Conservation (phyloP, 2,113 vertebrate genomes). For the Spea multiplicata region DNA sequence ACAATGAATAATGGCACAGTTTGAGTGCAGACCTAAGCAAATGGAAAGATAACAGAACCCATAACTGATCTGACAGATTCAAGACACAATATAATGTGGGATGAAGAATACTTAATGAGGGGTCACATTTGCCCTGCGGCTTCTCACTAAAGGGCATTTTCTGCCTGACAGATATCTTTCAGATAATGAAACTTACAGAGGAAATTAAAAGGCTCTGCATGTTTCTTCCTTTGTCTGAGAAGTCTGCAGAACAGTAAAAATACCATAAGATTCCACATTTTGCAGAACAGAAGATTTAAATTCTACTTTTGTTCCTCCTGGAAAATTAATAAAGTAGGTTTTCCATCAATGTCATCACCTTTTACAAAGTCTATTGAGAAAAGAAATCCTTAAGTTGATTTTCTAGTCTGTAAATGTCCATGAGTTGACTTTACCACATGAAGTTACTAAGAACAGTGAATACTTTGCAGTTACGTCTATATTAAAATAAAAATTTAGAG, state of each 20-base stretch:
- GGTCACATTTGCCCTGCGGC: conserved; percentile 10
- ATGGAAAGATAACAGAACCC: neutral
- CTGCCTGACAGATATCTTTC: conserved; percentile 18
- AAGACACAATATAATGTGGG: neutral
- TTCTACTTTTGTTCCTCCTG: neutral
- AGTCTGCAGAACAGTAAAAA: neutral
- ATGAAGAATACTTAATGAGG: conserved; percentile 25
- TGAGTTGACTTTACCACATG: too few species aligned
- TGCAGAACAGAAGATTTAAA: neutral
- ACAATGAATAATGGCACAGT: neutral
- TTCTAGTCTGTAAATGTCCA: too few species aligned
- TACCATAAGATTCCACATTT: neutral
- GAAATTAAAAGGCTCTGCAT: conserved; percentile 34
- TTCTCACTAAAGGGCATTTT: conserved; percentile 19
- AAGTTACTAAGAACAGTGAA: too few species aligned
- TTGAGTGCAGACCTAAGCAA: neutral
- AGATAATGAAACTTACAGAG: conserved; percentile 34
- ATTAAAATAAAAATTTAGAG: too few species aligned
- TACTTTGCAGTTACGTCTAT: too few species aligned
- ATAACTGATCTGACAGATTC: conserved; percentile 6
- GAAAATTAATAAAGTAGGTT: neutral
- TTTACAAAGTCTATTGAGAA: too few species aligned
- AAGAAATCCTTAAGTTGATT: too few species aligned
- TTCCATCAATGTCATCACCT: too few species aligned
- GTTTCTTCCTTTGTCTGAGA: conserved; percentile 1